phyloP scores from a whole-genome alignment of 2,113 vertebrate genomes.

The Apistogramma diplotaenia region DNA sequence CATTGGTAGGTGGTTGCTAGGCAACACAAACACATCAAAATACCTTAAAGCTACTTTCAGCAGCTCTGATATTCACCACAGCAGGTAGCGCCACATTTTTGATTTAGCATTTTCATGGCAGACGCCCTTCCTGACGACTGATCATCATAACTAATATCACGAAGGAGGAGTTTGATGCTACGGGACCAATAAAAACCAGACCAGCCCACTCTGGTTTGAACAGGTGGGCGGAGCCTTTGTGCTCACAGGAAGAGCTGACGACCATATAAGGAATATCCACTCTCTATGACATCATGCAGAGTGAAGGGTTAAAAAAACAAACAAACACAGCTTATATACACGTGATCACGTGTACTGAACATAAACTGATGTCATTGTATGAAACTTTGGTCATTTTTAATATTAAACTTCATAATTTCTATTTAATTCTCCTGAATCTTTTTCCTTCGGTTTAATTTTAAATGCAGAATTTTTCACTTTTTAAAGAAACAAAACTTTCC shows the following conservation, averaged over 20 bases:
- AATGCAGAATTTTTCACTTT: background rate
- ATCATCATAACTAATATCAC: too few relatives aligned
- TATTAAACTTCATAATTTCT: background rate
- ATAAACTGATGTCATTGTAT: background rate
- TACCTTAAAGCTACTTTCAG: too few relatives aligned
- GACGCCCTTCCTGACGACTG: too few relatives aligned
- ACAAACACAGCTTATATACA: too few relatives aligned
- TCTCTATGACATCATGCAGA: background rate
- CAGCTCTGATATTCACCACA: too few relatives aligned
- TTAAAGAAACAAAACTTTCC: background rate
- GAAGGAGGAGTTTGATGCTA: background rate
- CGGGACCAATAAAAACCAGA: background rate
- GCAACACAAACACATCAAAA: too few relatives aligned
- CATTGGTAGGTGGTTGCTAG: too few relatives aligned
- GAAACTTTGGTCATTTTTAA: background rate
- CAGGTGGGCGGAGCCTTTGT: too few relatives aligned
- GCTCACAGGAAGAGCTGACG: rapidly evolving
- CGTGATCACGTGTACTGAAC: background rate
- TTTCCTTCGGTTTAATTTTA: background rate
- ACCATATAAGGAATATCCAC: background rate
- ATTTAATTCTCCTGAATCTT: background rate
- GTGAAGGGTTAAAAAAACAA: background rate
- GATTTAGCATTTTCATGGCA: too few relatives aligned
- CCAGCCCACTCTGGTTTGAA: too few relatives aligned
- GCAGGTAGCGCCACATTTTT: too few relatives aligned